Conservation (phyloP, 35 echinoderm and acorn worm species). For the Heliocidaris erythrogramma region DNA sequence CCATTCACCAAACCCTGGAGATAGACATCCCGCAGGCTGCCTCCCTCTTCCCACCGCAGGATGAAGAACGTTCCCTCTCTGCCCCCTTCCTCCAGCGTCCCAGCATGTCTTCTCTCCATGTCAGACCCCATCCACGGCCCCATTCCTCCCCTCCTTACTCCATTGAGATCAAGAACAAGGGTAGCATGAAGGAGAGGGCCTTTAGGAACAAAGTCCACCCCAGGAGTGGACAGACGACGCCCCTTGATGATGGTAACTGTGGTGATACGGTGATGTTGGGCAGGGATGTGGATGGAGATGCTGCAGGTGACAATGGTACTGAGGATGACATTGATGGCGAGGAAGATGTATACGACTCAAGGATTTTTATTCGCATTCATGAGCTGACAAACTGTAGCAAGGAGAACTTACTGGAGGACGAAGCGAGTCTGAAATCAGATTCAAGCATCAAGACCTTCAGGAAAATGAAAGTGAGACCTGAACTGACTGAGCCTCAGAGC, state of each 20-base stretch:
- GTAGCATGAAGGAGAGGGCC: neutral
- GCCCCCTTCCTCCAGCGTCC: conserved; percentile 40
- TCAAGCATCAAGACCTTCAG: neutral
- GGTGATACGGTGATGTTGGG: neutral
- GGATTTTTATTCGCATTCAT: neutral
- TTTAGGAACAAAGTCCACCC: conserved; percentile 39
- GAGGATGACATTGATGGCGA: conserved; percentile 25
- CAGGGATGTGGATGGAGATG: neutral
- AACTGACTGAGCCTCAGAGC: neutral
- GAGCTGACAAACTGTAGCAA: neutral
- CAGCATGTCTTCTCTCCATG: conserved; percentile 22
- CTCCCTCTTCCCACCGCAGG: conserved; percentile 23
- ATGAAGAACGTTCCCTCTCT: conserved; percentile 37
- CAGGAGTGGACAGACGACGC: neutral
- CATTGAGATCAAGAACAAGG: neutral
- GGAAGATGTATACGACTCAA: conserved; percentile 23
- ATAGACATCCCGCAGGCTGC: conserved; percentile 10
- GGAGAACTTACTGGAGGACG: conserved; percentile 4
- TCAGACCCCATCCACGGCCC: neutral
- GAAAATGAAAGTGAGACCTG: neutral
- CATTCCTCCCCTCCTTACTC: conserved; percentile 39
- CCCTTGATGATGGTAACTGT: neutral
- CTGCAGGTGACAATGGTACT: neutral
- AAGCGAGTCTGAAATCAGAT: neutral
- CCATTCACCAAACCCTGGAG: conserved; percentile 10